These are phyloP conservation scores for Rhizoglyphus robini DNA, from an alignment of 1,140 invertebrate species.

Conservation along the genomic window DNA sequence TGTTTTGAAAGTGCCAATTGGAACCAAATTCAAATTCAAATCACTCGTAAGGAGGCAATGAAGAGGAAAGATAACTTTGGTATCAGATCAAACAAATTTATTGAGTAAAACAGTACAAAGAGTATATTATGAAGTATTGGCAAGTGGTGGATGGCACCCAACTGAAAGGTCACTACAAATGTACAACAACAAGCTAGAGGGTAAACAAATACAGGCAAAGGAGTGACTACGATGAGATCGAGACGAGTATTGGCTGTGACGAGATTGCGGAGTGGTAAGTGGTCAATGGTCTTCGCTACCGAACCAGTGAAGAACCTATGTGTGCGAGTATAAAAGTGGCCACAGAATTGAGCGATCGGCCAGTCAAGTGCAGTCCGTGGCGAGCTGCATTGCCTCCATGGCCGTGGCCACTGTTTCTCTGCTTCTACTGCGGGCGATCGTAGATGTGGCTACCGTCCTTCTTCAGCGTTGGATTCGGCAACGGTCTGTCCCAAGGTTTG, in stretches of 20 bases:
- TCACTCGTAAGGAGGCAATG: neutral
- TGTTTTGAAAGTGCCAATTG: neutral
- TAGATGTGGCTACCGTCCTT: slow-evolving; percentile 18
- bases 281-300: neutral
- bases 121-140: neutral
- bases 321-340: neutral
- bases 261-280: neutral
- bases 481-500: slow-evolving; percentile 18
- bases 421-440: slow-evolving; percentile 18
- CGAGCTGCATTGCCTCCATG: no score
- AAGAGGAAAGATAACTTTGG: neutral
- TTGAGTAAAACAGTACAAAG: neutral
- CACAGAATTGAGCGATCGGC: no score
- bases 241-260: neutral
- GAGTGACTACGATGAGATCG: neutral
- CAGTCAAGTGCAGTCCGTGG: no score
- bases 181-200: neutral
- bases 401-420: no score
- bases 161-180: neutral
- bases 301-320: neutral
- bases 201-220: neutral
- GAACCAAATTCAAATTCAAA: neutral
- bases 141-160: no score
- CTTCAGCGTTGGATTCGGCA: neutral
- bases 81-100: neutral